These are phyloP conservation scores for Slavum lentiscoides DNA, from an alignment of 2,888 invertebrate species.

Conservation along the genomic window DNA sequence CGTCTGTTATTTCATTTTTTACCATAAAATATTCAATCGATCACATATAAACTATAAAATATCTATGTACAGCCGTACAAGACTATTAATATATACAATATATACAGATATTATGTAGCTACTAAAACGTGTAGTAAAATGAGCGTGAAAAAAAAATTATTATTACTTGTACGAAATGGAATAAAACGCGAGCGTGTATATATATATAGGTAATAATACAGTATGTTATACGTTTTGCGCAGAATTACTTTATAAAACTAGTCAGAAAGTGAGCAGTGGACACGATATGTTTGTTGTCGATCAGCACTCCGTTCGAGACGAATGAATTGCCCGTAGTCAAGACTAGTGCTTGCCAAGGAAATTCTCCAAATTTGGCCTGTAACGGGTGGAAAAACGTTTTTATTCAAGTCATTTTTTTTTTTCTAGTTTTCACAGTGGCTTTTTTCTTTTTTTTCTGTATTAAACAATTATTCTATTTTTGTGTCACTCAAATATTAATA, in stretches of 20 bases:
- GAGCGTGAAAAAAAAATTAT: too few species aligned
- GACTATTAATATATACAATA: too few species aligned
- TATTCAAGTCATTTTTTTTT: neutral
- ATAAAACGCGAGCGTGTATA: too few species aligned
- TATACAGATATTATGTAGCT: too few species aligned
- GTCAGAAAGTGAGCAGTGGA: conserved; percentile 44
- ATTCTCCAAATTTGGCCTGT: conserved; percentile 49
- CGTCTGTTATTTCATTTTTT: too few species aligned
- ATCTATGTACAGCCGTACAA: too few species aligned
- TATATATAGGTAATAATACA: too few species aligned
- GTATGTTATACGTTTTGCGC: too few species aligned
- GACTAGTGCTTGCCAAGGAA: conserved; percentile 47
- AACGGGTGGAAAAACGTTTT: neutral
- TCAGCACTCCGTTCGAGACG: conserved; percentile 39
- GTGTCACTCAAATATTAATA: too few species aligned
- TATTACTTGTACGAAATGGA: neutral
- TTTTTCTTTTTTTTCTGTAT: neutral
- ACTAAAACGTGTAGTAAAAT: too few species aligned
- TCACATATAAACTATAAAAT: too few species aligned
- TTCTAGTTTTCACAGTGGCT: neutral
- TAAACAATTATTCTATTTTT: neutral
- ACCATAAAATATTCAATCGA: too few species aligned
- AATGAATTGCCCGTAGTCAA: conserved; percentile 43
- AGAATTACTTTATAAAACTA: conserved; percentile 30
- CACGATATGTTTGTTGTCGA: conserved; percentile 38